Base-by-base conservation (phyloP, 2,888 invertebrate species). In the Yponomeuta malinellus region DNA sequence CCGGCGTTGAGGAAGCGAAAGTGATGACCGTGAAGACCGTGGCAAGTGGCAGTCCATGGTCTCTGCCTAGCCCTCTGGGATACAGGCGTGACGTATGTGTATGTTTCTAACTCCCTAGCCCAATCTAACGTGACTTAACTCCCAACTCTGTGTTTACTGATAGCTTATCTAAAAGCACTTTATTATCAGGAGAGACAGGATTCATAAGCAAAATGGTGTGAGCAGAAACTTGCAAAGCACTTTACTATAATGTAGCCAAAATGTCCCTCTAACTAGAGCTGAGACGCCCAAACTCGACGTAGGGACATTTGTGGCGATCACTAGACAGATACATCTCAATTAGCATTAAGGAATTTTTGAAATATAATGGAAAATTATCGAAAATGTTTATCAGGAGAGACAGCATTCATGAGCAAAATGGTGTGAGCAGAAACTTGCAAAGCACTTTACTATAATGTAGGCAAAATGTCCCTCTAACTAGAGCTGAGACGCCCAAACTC, bases 301-400 rank as follows among this genome's bases (percentile, higher is more conserved):
- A 23, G 23, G 15, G 15, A 10, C 52, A 52, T 52, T 52, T 52
- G 52, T 15, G 52, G 52, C 52, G 59, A 68, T 52, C 76, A 76
- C 77, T 80, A 80, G 52, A 52, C 78, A 78, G 77, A 77, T 78
- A 78, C 78, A 76, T 81, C 80, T 80, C 79, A 81, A 81, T 82
- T 80, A 81, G 76, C 75, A 74, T 75, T 74, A 76, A 73, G 77
- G 77, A 23, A 23, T 23, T 23, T 23, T 23, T 23, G 0, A 23
- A 23, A 23, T 23, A 23, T 23, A 23, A 23, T 23, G 23, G 23
- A 23, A 23, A 23, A 23, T 23, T 23, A 23, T 23, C 23, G 23
- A 23, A 23, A 23, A 23, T 23, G 23, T 23, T 23, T 23, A 23
- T 23, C 23, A 0, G 23, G 23, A 23, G 23, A 23, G 23, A 23